phyloP scores from a whole-genome alignment of 2,888 invertebrate species.

The Hedya salicella region DNA sequence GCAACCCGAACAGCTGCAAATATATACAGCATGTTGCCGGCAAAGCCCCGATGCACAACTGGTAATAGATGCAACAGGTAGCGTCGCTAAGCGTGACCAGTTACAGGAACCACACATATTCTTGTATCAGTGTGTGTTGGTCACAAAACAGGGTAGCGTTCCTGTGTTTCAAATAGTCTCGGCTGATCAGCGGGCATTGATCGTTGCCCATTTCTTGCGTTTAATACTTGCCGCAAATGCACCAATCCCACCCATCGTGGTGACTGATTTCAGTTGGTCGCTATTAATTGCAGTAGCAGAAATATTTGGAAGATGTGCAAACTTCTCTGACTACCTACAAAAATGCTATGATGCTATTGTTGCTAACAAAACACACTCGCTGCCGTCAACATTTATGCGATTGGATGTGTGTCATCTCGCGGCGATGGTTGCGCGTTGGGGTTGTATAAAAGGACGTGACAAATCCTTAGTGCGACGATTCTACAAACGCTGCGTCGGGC shows the following conservation, averaged over 20 bases:
- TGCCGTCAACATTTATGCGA: conserved; percentile 25
- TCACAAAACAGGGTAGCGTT: conserved; percentile 34
- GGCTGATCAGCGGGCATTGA: conserved; percentile 23
- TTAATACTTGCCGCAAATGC: conserved; percentile 24
- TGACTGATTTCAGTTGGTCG: conserved; percentile 28
- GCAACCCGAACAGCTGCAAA: conserved; percentile 19
- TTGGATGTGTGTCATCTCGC: conserved; percentile 26
- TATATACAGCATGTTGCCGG: conserved; percentile 4
- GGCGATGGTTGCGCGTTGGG: conserved; percentile 25
- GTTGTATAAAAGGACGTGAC: not conserved
- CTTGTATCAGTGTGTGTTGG: conserved; percentile 37
- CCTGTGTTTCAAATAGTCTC: conserved; percentile 30
- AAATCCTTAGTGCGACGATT: conserved; percentile 6
- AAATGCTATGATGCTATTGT: conserved; percentile 20
- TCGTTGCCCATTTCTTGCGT: conserved; percentile 13
- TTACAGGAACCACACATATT: conserved; percentile 25
- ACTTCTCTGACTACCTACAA: conserved; percentile 17
- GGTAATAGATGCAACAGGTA: conserved; percentile 9
- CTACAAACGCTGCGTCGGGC: conserved; percentile 21
- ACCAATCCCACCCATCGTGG: conserved; percentile 20
- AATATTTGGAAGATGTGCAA: conserved; percentile 23
- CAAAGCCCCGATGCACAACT: conserved; percentile 9
- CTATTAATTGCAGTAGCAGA: conserved; percentile 19
- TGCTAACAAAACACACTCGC: not conserved
- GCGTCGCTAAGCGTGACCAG: conserved; percentile 11